Percentiles rank a stretch among this genome's conserved stretches.
phyloP scores from a whole-genome alignment of 2,113 vertebrate species.

The Misgurnus mizolepis region DNA sequence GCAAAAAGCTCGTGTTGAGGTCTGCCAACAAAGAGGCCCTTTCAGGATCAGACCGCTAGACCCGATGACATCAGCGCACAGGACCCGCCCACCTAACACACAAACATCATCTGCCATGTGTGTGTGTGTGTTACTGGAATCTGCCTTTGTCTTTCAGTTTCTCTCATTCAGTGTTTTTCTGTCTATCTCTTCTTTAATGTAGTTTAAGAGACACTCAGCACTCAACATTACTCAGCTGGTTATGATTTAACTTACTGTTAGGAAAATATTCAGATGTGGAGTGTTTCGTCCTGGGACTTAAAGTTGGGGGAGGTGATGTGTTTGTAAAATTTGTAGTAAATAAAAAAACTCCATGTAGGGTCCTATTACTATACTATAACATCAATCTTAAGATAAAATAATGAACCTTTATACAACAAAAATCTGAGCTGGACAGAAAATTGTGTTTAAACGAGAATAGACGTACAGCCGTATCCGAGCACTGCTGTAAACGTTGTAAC shows the following conservation, averaged over 20 bases:
- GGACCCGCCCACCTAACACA: conserved; percentile 80
- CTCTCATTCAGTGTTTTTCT: background rate
- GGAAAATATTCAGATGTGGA: no score
- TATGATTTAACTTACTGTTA: no score
- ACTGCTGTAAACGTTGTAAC: background rate
- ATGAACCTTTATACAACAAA: background rate
- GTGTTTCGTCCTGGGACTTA: no score
- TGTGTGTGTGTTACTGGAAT: conserved; percentile 21
- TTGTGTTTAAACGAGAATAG: no score
- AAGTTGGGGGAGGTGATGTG: no score
- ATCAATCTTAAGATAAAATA: background rate
- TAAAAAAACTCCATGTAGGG: no score
- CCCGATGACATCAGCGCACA: conserved; percentile 85
- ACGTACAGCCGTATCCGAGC: background rate
- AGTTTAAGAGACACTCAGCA: no score
- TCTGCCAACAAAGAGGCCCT: conserved; percentile 95
- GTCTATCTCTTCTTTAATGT: background rate
- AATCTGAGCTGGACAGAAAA: no score
- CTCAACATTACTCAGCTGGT: no score
- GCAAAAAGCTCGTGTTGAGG: conserved; percentile 74
- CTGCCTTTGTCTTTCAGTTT: conserved; percentile 55
- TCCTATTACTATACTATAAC: background rate
- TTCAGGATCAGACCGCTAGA: conserved; percentile 80
- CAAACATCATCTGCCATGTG: conserved; percentile 41
- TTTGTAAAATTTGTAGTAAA: no score